phyloP scores from a whole-genome alignment of 2,797 vertebrate genomes.

The Oreortyx pictus region DNA sequence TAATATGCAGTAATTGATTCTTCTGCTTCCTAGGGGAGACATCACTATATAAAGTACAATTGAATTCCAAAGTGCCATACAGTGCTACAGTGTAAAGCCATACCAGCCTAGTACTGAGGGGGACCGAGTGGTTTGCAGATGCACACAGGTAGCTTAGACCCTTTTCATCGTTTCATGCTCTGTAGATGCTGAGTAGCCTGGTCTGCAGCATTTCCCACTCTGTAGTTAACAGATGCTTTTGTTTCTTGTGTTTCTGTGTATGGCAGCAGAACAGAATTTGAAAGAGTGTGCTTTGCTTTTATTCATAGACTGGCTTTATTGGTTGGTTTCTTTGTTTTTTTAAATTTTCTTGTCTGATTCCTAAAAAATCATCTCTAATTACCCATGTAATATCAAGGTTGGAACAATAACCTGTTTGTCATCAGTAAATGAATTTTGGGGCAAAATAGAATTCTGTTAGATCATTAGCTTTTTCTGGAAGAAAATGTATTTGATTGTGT shows the following conservation, averaged over 20 bases:
- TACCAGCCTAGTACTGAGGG: not conserved
- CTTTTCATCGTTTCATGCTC: not conserved
- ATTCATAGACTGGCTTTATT: not conserved
- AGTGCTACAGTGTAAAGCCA: slow-evolving; percentile 39
- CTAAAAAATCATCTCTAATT: slow-evolving; percentile 45
- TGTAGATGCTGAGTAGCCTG: not conserved
- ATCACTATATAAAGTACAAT: slow-evolving; percentile 49
- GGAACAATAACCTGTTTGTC: slow-evolving; percentile 57
- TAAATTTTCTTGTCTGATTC: slow-evolving; percentile 35
- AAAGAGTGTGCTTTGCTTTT: not conserved
- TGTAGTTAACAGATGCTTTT: not conserved
- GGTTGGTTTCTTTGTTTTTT: slow-evolving; percentile 3
- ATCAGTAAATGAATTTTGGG: slow-evolving; percentile 51
- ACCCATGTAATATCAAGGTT: slow-evolving; percentile 5
- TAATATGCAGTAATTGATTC: slow-evolving; percentile 49
- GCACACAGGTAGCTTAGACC: not conserved
- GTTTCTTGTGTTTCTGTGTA: not conserved
- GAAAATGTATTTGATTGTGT: slow-evolving; percentile 35
- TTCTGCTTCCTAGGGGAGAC: slow-evolving; percentile 40
- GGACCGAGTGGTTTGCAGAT: not conserved
- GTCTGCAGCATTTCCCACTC: slow-evolving; percentile 14
- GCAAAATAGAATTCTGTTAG: slow-evolving; percentile 62
- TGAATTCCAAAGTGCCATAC: slow-evolving; percentile 58
- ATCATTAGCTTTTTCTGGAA: slow-evolving; percentile 57
- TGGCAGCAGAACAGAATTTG: not conserved